Base-by-base conservation (phyloP, 2,888 invertebrate species). In the Eucriotettix oculatus region DNA sequence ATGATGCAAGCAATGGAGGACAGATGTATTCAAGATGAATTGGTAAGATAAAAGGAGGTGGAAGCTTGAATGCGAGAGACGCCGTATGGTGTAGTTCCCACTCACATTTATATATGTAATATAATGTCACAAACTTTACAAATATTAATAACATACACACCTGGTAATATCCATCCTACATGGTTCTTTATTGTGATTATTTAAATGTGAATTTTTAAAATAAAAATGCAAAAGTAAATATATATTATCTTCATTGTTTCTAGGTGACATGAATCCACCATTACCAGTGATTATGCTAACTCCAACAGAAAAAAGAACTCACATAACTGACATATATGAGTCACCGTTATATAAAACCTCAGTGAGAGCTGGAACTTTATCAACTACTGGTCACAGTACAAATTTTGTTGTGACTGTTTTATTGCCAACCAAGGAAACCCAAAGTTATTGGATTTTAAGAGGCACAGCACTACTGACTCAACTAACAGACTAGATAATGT, bases 301-400 rank as follows among this genome's bases (percentile, higher is more conserved):
- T 64, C 89, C 90, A 0, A 82, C 81, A 62, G 75, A 79, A 54
- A 77, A 76, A 67, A 73, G 58, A 40, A 40, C 16, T 1, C 44
- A 54, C 16, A 48, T 17, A 10, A 54, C 79, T 12, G 52, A 40
- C 17, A 75, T 87, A 67, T 90, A 90, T 71, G 76, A 80, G 58
- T 82, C 86, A 17, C 94, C 94, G 0, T 75, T 94, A 14, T 94
- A 94, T 73, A 94, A 93, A 75, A 94, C 94, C 0, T 85, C 90
- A 43, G 84, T 87, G 66, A 79, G 94, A 62, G 90, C 92, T 29
- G 94, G 94, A 53, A 82, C 83, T 0, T 77, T 94, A 14, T 92
- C 92, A 10, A 94, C 93, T 0, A 94, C 93, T 1, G 94, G 94
- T 0, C 93, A 93, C 74, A 93, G 92, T 67, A 94, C 93, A 1